Percentiles rank a stretch among this genome's conserved stretches.
These are phyloP conservation scores for Tanytarsus gracilentus DNA, from an alignment of 2,888 invertebrate genomes.

Conservation along the genomic window DNA sequence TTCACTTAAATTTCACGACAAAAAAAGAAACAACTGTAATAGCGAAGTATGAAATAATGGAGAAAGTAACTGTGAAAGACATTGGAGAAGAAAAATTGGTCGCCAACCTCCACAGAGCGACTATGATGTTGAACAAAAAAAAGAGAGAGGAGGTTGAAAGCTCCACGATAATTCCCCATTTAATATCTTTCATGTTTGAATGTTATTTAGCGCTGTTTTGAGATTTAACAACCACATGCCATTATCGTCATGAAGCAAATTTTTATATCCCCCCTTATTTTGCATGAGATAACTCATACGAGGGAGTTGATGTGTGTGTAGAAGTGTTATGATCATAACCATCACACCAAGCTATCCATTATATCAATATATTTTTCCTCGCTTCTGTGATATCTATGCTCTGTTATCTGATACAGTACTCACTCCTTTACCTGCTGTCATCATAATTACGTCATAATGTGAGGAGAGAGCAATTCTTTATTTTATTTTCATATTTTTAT, in stretches of 20 bases:
- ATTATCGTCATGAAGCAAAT: constrained; percentile 10
- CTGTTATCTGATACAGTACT: no score
- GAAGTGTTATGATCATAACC: no score
- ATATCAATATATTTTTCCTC: no score
- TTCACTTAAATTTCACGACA: constrained; percentile 23
- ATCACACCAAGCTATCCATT: no score
- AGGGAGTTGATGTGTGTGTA: no score
- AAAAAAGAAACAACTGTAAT: not conserved
- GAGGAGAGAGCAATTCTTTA: no score
- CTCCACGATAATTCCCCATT: constrained; percentile 22
- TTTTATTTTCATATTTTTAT: no score
- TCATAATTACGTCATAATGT: no score
- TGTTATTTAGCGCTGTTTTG: constrained; percentile 21
- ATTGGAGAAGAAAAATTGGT: constrained; percentile 14
- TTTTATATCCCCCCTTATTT: no score
- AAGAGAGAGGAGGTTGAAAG: not conserved
- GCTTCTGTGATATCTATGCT: no score
- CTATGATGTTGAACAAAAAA: not conserved
- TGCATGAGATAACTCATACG: no score
- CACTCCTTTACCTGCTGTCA: no score
- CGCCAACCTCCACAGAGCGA: not conserved
- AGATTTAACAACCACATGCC: constrained; percentile 6
- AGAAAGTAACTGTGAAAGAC: constrained; percentile 13
- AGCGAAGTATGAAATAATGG: constrained; percentile 9
- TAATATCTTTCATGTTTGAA: constrained; percentile 28